Evolutionary conservation across 2,888 invertebrate species (phyloP).

Genomic region (Dexiosoma caninum): DNA sequence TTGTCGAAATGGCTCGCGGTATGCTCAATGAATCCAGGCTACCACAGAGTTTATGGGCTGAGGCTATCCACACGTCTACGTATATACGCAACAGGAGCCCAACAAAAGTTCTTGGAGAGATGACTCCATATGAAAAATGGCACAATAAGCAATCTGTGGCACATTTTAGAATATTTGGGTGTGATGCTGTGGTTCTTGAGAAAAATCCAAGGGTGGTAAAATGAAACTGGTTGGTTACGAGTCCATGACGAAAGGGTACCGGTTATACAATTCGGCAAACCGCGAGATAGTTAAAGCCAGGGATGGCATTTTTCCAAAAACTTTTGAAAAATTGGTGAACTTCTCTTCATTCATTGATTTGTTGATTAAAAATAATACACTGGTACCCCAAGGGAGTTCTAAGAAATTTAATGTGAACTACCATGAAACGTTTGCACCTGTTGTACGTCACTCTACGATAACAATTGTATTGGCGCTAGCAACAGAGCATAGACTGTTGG

Average conservation of each 20-base stretch:
- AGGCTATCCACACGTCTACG: not conserved
- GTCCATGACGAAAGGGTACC: slow-evolving; percentile 44
- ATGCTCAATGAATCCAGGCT: slow-evolving; percentile 66
- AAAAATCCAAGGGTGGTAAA: slow-evolving; percentile 50
- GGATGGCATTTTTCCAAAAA: slow-evolving; percentile 37
- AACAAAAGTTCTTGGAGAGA: too few species aligned
- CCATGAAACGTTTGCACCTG: slow-evolving; percentile 61
- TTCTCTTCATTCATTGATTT: too few species aligned
- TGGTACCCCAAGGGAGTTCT: slow-evolving; percentile 51
- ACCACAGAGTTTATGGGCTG: slow-evolving; percentile 52
- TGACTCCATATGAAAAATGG: slow-evolving; percentile 63
- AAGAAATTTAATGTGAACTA: slow-evolving; percentile 56
- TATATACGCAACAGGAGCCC: not conserved
- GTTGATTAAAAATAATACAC: slow-evolving; percentile 31
- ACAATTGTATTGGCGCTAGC: slow-evolving; percentile 53
- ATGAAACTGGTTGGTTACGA: slow-evolving; percentile 51
- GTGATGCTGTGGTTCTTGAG: too few species aligned
- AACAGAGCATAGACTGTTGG: slow-evolving; percentile 40
- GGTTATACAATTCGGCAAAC: slow-evolving; percentile 31
- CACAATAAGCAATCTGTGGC: slow-evolving; percentile 44
- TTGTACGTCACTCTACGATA: slow-evolving; percentile 55
- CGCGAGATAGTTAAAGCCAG: slow-evolving; percentile 39
- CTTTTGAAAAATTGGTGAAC: too few species aligned
- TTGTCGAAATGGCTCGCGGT: slow-evolving; percentile 66
- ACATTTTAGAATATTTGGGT: slow-evolving; percentile 39